phyloP scores from a whole-genome alignment of 2,113 vertebrate species.

The Camelus dromedarius region DNA sequence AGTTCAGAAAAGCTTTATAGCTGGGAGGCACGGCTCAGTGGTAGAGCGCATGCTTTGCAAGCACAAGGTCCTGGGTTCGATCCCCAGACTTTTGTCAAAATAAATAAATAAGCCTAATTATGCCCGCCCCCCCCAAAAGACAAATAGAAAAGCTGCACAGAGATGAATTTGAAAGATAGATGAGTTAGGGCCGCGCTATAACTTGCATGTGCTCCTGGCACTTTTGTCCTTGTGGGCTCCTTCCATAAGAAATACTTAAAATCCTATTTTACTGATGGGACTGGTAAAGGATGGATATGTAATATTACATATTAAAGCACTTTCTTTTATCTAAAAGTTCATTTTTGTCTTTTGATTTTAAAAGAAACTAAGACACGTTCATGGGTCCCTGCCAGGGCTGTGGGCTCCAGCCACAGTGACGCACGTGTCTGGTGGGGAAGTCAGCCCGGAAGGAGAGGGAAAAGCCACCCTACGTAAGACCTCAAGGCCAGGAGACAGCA shows the following conservation, averaged over 20 bases:
- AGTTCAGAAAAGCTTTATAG: background rate
- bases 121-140: too few relatives aligned
- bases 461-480: background rate
- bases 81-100: too few relatives aligned
- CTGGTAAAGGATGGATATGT: background rate
- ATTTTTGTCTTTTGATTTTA: background rate
- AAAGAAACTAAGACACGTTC: background rate
- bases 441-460: background rate
- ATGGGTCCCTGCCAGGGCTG: background rate
- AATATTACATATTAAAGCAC: background rate
- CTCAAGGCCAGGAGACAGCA: background rate
- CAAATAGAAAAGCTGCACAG: background rate
- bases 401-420: background rate
- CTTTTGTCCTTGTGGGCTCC: background rate
- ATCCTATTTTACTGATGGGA: background rate
- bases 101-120: too few relatives aligned
- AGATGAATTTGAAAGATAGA: background rate
- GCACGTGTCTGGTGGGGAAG: background rate
- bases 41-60: too few relatives aligned
- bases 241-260: background rate
- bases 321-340: background rate
- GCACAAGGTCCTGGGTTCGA: too few relatives aligned
- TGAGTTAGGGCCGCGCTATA: rapidly evolving
- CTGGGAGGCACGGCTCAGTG: too few relatives aligned
- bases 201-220: background rate